Conservation (phyloP, 2,888 invertebrate species). For the Eilema depressum region DNA sequence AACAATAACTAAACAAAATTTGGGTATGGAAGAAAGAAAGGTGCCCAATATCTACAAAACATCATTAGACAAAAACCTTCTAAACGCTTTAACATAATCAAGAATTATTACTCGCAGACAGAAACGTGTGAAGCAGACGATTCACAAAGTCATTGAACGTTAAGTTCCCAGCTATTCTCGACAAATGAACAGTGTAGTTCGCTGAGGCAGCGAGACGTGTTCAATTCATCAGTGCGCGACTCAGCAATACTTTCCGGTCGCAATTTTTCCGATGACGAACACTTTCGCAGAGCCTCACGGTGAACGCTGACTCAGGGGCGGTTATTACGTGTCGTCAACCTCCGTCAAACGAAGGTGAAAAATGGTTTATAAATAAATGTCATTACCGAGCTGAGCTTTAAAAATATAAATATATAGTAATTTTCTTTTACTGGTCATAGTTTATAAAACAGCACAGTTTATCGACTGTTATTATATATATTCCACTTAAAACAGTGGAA, state of each 20-base stretch:
- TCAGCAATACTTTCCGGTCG: constrained; percentile 55
- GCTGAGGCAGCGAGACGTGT: constrained; percentile 52
- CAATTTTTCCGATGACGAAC: constrained; percentile 74
- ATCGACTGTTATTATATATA: no score
- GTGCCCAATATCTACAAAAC: neutral
- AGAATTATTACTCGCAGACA: constrained; percentile 2
- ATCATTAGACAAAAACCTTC: neutral
- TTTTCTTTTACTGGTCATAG: no score
- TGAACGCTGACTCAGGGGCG: constrained; percentile 58
- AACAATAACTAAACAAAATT: no score
- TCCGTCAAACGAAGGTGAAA: constrained; percentile 42
- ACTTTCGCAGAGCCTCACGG: constrained; percentile 59
- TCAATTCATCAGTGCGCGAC: constrained; percentile 57
- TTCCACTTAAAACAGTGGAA: no score
- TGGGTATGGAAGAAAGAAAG: no score
- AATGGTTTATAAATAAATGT: constrained; percentile 28
- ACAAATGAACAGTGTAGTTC: constrained; percentile 51
- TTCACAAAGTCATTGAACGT: constrained; percentile 45
- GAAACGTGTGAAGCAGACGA: constrained; percentile 45
- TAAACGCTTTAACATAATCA: neutral
- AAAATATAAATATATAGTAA: neutral
- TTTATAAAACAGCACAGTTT: no score
- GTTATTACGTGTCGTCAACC: constrained; percentile 55
- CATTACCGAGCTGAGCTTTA: neutral
- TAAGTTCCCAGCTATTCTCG: constrained; percentile 48